Evolutionary conservation across 1,140 invertebrate genomes (phyloP).

Genomic region (Sycobia sp.): DNA sequence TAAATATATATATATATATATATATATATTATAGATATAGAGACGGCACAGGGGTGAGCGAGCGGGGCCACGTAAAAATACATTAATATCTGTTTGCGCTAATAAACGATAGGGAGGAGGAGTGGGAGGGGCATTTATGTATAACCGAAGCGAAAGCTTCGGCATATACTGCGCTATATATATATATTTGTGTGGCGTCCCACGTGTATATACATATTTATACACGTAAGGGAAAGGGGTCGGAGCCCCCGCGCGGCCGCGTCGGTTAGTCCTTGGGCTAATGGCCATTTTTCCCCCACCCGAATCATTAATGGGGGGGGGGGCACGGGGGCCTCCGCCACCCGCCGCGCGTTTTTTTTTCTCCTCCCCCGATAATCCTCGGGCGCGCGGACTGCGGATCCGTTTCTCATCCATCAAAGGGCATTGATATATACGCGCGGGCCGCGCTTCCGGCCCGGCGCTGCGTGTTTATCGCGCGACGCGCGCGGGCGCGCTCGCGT

Average conservation of each 20-base stretch:
- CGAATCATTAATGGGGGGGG: constrained; percentile 33
- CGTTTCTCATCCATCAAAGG: constrained; percentile 38
- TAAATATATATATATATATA: too few relatives aligned
- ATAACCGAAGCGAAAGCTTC: constrained; percentile 41
- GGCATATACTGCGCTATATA: constrained; percentile 45
- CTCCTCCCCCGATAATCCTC: constrained; percentile 32
- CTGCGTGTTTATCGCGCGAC: constrained; percentile 31
- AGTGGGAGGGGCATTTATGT: constrained; percentile 16
- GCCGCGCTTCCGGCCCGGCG: constrained; percentile 26
- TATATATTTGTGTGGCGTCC: too few relatives aligned
- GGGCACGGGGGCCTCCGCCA: not conserved
- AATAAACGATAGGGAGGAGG: constrained; percentile 59
- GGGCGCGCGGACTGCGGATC: constrained; percentile 31
- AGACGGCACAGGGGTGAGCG: too few relatives aligned
- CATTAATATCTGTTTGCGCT: constrained; percentile 64
- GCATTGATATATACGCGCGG: constrained; percentile 32
- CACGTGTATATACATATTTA: too few relatives aligned
- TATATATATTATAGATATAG: too few relatives aligned
- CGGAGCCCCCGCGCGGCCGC: not conserved
- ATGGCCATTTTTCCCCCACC: constrained; percentile 57
- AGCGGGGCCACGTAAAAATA: constrained; percentile 59
- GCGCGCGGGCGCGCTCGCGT: too few relatives aligned
- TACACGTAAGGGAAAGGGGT: not conserved
- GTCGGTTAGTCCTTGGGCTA: constrained; percentile 44
- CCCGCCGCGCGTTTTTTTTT: constrained; percentile 5